Base-by-base conservation (phyloP, 2,113 vertebrate species). In the Quiscalus mexicanus region DNA sequence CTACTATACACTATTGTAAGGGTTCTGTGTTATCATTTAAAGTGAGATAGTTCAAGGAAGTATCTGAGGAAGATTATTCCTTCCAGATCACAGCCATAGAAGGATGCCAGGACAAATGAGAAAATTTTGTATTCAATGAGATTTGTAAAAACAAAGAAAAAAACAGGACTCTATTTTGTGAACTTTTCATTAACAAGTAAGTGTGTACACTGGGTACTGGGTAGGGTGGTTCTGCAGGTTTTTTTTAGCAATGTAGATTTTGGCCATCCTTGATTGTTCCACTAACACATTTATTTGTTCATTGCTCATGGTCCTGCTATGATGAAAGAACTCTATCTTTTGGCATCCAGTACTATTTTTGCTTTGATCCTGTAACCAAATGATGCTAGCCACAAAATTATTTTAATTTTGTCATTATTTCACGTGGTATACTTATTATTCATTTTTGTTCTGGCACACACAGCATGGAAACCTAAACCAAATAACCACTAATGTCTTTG, bases 361-460 rank as follows among this genome's bases (percentile, higher is more conserved):
- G 31, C 55, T 90, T 92, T 90, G 63, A 92, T 95, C 63, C 63
- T 90, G 23, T 67, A 86, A 77, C 23, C 21, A 84, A 88, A 84
- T 84, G 6, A 69, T 77, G 53, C 59, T 74, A 81, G 25, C 42
- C 88, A 93, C 50, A 92, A 50, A 86, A 70, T 77, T 45, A 9
- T 80, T 93, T 68, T 76, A 68, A 76, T 83, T 94, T 93, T 90
- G 27, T 74, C 56, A 28, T 92, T 59, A 90, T 77, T 88, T 52
- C 42, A 59, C 30, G 63, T 33, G 33, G 33, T 71, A 62, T 92
- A 39, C 63, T 86, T 77, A 31, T 44, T 87, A 63, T 62, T 86
- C 37, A 84, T 81, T 84, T 84, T 83, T 60, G 22, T 55, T 94
- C 91, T 87, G 84, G 33, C 65, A 85, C 28, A 70, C 30, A n/a